Base-by-base conservation (phyloP, 1,140 invertebrate genomes). In the Spodoptera frugiperda region DNA sequence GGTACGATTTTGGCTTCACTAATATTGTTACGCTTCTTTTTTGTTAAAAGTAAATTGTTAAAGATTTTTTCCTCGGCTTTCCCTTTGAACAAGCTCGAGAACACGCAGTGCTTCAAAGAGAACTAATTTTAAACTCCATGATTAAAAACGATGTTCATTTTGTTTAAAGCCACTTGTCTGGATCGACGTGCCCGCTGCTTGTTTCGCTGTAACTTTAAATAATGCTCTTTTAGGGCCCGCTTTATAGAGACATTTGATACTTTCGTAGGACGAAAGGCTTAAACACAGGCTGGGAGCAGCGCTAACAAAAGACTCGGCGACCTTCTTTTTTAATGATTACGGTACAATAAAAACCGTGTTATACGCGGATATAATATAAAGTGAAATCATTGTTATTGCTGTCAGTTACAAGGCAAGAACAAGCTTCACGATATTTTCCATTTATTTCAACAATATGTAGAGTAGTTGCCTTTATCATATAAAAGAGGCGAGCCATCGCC, bases 91-190 rank as follows among this genome's bases (percentile, higher is more conserved):
- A 21, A 54, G 57, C 61, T 65, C 61, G 55, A 74, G 55, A 57
- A 57, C 51, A 72, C 61, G 59, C 75, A 70, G 57, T 78, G 77
- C 73, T 74, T 85, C 87, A 86, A 87, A 88, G 83, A 78, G 80
- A 85, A 87, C 80, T 84, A 87, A 87, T 89, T 89, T 89, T 84
- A 84, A 88, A 81, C 80, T 84, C 81, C 77, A 76, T 83, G 86
- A 87, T 89, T 87, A 86, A 89, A 87, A 89, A 87, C 82, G 80
- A 82, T 83, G 81, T 77, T 84, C 84, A 84, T 84, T 86, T 84
- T 83, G 80, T 87, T 82, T 79, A 74, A 78, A 76, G 74, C 63
- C 78, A 78, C 79, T 85, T 78, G 74, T 39, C 53, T 73, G 82
- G 78, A 84, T 84, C 79, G 79, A 71, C 74, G 68, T 80, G 75